Evolutionary conservation across 2,113 vertebrate species (phyloP).

Genomic region (Mustelus asterias): DNA sequence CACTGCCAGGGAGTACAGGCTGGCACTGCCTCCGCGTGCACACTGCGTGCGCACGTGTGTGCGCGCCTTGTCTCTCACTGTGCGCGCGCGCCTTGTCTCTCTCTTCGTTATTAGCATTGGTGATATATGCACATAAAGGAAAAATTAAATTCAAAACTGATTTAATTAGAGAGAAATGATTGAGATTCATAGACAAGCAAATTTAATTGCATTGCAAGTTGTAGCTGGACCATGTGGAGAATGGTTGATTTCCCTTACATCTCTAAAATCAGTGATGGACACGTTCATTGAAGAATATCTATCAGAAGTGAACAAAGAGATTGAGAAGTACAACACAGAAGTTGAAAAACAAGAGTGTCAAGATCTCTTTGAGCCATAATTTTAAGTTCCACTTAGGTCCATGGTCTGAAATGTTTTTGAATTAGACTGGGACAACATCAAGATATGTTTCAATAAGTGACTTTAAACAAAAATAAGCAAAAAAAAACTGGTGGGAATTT

Average conservation of each 20-base stretch:
- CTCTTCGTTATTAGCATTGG: background rate
- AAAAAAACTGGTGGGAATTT: background rate
- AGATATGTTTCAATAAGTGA: background rate
- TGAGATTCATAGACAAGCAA: background rate
- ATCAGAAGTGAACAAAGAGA: constrained; percentile 79
- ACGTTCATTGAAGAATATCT: constrained; percentile 84
- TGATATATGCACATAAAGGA: background rate
- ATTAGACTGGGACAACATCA: background rate
- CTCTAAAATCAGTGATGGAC: constrained; percentile 73
- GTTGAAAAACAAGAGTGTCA: constrained; percentile 75
- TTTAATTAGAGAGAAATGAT: background rate
- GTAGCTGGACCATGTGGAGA: background rate
- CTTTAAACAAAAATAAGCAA: background rate
- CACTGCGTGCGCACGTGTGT: too few species aligned
- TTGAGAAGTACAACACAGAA: constrained; percentile 80
- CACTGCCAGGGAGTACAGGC: too few species aligned
- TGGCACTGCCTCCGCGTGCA: too few species aligned
- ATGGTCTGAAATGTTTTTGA: background rate
- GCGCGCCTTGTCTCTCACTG: background rate
- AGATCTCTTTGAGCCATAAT: constrained; percentile 80
- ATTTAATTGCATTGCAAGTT: background rate
- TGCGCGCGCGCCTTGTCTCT: background rate
- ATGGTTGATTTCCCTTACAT: constrained; percentile 57
- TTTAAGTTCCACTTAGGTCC: constrained; percentile 39
- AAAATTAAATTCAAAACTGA: background rate